Percentiles rank a stretch among this genome's conserved stretches.
Evolutionary conservation across 2,797 vertebrate genomes (phyloP).

Genomic region (Macropus fuliginosus): DNA sequence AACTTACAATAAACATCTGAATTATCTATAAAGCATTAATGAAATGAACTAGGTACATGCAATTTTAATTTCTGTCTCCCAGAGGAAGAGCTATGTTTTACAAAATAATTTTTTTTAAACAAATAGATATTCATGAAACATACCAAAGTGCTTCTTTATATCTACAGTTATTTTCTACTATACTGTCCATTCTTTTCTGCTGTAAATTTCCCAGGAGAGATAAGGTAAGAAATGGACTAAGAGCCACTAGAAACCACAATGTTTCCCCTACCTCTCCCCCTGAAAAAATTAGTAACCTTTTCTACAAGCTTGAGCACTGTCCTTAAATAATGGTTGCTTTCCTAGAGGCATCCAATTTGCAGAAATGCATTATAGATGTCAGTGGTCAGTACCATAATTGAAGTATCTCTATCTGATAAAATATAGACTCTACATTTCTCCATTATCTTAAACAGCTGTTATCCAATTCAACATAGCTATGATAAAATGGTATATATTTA

Average conservation of each 20-base stretch:
- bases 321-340: not conserved
- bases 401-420: conserved; percentile 3
- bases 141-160: not conserved
- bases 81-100: not conserved
- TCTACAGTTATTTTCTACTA: not conserved
- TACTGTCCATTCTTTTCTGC: not conserved
- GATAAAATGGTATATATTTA: not conserved
- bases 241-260: not conserved
- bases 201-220: not conserved
- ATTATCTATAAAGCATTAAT: conserved; percentile 3
- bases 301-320: not conserved
- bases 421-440: not conserved
- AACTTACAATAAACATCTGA: not conserved
- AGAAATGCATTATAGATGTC: not conserved
- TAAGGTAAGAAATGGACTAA: not conserved
- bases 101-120: not conserved
- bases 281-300: not conserved
- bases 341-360: not conserved
- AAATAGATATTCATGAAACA: not conserved
- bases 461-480: not conserved
- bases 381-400: conserved; percentile 7
- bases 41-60: not conserved
- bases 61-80: conserved; percentile 44
- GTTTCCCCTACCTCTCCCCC: not conserved
- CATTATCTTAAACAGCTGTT: not conserved